A percentile compares a stretch with the other conserved stretches of the same genome.
phyloP scores from a whole-genome alignment of 1,140 invertebrate genomes.

The Zaprionus davidi region DNA sequence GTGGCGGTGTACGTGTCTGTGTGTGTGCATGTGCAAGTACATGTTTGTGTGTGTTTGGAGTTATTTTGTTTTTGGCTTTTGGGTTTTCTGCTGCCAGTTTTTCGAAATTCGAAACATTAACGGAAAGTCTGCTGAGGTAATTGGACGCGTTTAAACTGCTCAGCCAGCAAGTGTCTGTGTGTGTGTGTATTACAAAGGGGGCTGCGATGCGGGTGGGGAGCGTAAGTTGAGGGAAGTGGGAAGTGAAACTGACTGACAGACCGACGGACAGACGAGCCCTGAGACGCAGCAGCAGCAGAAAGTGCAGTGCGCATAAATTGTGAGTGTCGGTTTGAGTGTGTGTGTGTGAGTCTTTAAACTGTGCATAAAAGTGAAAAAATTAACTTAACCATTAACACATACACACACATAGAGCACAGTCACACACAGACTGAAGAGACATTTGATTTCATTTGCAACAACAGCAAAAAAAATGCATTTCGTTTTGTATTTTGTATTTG shows the following conservation, averaged over 20 bases:
- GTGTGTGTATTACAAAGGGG: slow-evolving; percentile 3
- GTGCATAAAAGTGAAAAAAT: slow-evolving; percentile 2
- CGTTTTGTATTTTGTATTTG: slow-evolving; percentile 5
- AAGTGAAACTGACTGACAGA: slow-evolving; percentile 26
- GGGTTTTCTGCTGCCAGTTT: slow-evolving; percentile 66
- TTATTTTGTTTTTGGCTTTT: slow-evolving; percentile 47
- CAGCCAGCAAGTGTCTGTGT: slow-evolving; percentile 20
- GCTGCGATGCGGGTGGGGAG: background rate
- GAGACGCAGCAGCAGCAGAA: slow-evolving; percentile 2
- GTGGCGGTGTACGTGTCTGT: background rate
- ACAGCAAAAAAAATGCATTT: slow-evolving; percentile 31
- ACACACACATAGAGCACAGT: background rate
- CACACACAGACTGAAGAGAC: background rate
- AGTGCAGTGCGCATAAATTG: background rate
- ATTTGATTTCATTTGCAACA: slow-evolving; percentile 6
- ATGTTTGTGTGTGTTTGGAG: slow-evolving; percentile 20
- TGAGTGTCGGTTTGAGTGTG: background rate
- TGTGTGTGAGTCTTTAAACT: slow-evolving; percentile 1
- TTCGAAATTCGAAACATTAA: slow-evolving; percentile 78
- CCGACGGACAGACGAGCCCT: slow-evolving; percentile 14
- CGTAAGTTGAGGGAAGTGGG: background rate
- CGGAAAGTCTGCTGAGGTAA: slow-evolving; percentile 77
- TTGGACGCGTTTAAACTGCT: slow-evolving; percentile 71
- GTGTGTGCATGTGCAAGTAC: background rate
- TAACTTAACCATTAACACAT: background rate